These are phyloP conservation scores for Lipophrys pholis DNA, from an alignment of 2,113 vertebrate genomes.

Conservation along the genomic window DNA sequence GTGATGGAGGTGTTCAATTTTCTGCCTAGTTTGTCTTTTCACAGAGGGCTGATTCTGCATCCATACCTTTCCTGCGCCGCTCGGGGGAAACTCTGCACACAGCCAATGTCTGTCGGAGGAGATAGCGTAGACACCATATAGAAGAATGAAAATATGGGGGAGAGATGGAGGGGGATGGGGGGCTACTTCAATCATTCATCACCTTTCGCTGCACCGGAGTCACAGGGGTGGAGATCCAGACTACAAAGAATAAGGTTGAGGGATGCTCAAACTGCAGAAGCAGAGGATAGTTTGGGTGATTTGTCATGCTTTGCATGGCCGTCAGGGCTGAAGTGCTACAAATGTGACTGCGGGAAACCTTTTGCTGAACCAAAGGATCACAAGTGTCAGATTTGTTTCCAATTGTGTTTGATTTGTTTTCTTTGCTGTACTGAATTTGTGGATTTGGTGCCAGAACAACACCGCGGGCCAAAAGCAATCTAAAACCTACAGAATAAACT, in stretches of 20 bases:
- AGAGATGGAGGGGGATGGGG: background rate
- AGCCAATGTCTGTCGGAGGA: slow-evolving; percentile 59
- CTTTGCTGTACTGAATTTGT: background rate
- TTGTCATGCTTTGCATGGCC: slow-evolving; percentile 55
- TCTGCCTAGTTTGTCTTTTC: slow-evolving; percentile 73
- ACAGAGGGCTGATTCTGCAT: slow-evolving; percentile 66
- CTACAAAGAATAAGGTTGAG: slow-evolving; percentile 46
- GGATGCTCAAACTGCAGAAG: slow-evolving; percentile 50
- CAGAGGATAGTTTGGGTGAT: slow-evolving; percentile 26
- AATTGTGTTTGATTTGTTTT: slow-evolving; percentile 18
- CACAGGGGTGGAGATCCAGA: slow-evolving; percentile 47
- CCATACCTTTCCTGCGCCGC: slow-evolving; percentile 32
- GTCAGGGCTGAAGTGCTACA: slow-evolving; percentile 39
- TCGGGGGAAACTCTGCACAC: slow-evolving; percentile 47
- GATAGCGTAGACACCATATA: slow-evolving; percentile 60
- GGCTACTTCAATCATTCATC: slow-evolving; percentile 72
- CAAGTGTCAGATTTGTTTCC: slow-evolving; percentile 27
- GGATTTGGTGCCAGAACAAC: background rate
- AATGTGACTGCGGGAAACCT: slow-evolving; percentile 5
- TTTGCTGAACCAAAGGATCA: slow-evolving; percentile 20
- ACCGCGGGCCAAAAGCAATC: background rate
- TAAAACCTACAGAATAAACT: background rate
- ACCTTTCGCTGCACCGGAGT: slow-evolving; percentile 50
- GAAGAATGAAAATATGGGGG: slow-evolving; percentile 39
- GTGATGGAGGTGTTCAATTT: slow-evolving; percentile 71